A percentile compares a stretch with the other conserved stretches of the same genome.
Evolutionary conservation across 2,888 invertebrate genomes (phyloP).

Genomic region (Eupeodes latifasciatus): DNA sequence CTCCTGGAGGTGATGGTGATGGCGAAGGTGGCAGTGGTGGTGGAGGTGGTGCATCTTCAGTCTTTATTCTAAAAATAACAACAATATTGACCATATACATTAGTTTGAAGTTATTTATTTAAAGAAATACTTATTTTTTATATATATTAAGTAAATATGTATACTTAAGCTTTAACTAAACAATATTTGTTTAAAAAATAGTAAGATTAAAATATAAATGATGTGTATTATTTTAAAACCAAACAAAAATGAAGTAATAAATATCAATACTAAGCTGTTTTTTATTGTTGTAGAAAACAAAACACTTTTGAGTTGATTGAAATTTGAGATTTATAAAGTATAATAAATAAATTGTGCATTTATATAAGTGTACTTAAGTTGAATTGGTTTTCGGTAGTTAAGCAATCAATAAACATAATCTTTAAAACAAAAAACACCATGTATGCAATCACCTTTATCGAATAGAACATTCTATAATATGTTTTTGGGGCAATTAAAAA

Average conservation of each 20-base stretch:
- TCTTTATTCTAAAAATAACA: conserved; percentile 17
- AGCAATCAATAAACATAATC: not conserved
- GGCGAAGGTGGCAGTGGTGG: conserved; percentile 21
- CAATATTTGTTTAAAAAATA: not conserved
- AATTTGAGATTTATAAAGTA: no score
- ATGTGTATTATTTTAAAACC: no score
- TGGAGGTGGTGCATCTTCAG: conserved; percentile 34
- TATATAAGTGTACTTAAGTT: not conserved
- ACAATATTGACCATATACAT: conserved; percentile 40
- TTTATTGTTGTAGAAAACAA: no score
- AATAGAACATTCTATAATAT: no score
- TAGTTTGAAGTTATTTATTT: conserved; percentile 35
- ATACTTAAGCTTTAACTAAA: no score
- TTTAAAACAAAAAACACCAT: not conserved
- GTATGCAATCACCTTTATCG: no score
- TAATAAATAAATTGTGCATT: no score
- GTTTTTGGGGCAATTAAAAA: not conserved
- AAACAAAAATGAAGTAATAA: no score
- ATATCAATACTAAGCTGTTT: no score
- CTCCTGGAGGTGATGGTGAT: not conserved
- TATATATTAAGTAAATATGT: no score
- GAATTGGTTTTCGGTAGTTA: not conserved
- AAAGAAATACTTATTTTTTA: not conserved
- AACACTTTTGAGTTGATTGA: no score
- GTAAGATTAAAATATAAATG: not conserved